phyloP scores from a whole-genome alignment of 1,140 invertebrate species.

The Chelonus insularis region DNA sequence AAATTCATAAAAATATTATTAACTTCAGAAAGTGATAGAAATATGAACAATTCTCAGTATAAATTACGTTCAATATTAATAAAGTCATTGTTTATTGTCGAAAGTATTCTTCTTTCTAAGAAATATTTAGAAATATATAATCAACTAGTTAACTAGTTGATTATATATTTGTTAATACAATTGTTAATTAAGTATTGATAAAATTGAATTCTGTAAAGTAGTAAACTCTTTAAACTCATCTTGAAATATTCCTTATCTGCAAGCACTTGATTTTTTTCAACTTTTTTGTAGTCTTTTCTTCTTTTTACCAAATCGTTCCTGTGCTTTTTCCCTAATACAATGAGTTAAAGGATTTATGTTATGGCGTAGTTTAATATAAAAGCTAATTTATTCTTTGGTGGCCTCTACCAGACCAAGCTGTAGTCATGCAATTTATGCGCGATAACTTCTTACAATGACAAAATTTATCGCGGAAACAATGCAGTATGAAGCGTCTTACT shows the following conservation, averaged over 20 bases:
- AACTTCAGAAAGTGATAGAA: too few relatives aligned
- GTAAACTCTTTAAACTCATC: constrained; percentile 34
- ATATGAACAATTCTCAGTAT: too few relatives aligned
- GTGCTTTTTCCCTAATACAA: constrained; percentile 41
- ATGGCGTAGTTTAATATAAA: constrained; percentile 50
- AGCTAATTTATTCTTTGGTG: constrained; percentile 46
- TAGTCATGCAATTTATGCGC: constrained; percentile 47
- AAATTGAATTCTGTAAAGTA: too few relatives aligned
- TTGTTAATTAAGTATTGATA: too few relatives aligned
- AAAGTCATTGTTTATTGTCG: too few relatives aligned
- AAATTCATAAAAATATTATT: too few relatives aligned
- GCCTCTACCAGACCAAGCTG: constrained; percentile 27
- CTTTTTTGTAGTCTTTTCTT: neutral
- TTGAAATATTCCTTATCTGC: constrained; percentile 48
- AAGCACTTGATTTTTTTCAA: constrained; percentile 2
- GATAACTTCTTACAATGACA: constrained; percentile 43
- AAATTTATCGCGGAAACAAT: constrained; percentile 51
- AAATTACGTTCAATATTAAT: too few relatives aligned
- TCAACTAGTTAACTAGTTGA: too few relatives aligned
- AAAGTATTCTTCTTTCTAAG: too few relatives aligned
- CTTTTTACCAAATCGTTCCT: neutral
- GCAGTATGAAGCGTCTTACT: constrained; percentile 27
- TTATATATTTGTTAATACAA: too few relatives aligned
- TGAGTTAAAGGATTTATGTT: constrained; percentile 49
- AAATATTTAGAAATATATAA: too few relatives aligned